Evolutionary conservation across 2,888 invertebrate species (phyloP).

Genomic region (Ethmia dodecea): DNA sequence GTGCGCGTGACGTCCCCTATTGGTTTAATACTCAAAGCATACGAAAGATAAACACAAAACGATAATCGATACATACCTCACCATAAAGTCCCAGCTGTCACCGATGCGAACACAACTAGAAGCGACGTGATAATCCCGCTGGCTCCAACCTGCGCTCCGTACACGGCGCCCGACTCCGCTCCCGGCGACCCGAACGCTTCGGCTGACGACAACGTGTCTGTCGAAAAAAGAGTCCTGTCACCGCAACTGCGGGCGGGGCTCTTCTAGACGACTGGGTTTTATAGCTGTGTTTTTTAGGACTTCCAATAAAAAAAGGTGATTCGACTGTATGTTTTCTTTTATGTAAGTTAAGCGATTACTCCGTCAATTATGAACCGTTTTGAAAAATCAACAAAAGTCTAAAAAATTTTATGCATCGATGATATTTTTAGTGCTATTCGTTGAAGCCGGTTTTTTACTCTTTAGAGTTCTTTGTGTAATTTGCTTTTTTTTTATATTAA

Average conservation of each 20-base stretch:
- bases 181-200: constrained; percentile 51
- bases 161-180: constrained; percentile 36
- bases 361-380: no score
- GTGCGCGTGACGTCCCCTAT: no score
- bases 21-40: no score
- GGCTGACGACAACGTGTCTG: constrained; percentile 61
- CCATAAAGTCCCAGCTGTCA: constrained; percentile 84
- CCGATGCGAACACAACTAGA: constrained; percentile 80
- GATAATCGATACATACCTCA: constrained; percentile 79
- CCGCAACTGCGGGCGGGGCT: constrained; percentile 34
- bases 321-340: no score
- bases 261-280: constrained; percentile 36
- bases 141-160: constrained; percentile 60
- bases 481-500: no score
- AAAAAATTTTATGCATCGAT: no score
- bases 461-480: no score
- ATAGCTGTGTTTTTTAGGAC: constrained; percentile 13
- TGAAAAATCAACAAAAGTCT: no score
- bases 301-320: no score
- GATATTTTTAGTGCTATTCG: no score
- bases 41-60: not conserved
- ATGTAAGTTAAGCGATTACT: no score
- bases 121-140: constrained; percentile 81
- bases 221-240: constrained; percentile 43
- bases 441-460: no score